phyloP scores from a whole-genome alignment of 2,888 invertebrate species.

The Seira sanloemensis region DNA sequence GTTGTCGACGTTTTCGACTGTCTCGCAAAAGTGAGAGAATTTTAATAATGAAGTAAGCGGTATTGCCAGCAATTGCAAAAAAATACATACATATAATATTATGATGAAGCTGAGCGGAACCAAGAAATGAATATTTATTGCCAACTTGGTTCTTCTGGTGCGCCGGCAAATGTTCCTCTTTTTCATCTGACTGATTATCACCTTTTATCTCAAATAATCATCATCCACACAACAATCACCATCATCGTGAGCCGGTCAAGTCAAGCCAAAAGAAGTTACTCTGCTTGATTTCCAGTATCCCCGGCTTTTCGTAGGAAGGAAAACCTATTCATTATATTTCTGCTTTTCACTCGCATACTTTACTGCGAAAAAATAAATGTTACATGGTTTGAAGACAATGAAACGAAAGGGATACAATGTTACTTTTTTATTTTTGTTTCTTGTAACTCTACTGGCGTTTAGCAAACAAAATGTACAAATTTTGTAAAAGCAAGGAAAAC shows the following conservation, averaged over 20 bases:
- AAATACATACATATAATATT: too few relatives aligned
- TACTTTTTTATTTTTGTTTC: constrained; percentile 10
- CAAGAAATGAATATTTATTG: constrained; percentile 20
- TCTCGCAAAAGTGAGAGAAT: background rate
- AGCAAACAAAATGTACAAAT: constrained; percentile 15
- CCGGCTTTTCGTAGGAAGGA: background rate
- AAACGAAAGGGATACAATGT: constrained; percentile 14
- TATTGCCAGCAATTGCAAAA: background rate
- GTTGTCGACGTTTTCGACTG: background rate
- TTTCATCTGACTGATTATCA: constrained; percentile 48
- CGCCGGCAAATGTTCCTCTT: constrained; percentile 17
- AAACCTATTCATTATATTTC: background rate
- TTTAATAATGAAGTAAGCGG: constrained; percentile 2
- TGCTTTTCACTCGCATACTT: too few relatives aligned
- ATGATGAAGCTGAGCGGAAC: constrained; percentile 43
- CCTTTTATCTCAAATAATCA: constrained; percentile 50
- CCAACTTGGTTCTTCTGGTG: constrained; percentile 10
- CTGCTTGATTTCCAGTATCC: constrained; percentile 1
- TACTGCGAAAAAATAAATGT: too few relatives aligned
- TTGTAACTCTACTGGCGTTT: constrained; percentile 14
- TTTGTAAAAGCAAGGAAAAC: too few relatives aligned
- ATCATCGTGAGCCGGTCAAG: constrained; percentile 13
- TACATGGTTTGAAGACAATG: background rate
- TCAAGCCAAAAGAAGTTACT: background rate
- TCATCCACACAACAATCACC: constrained; percentile 12